Percentiles rank a stretch among this genome's conserved stretches.
These are phyloP conservation scores for Erethizon dorsatum DNA, from an alignment of 2,797 vertebrate species.

Conservation along the genomic window DNA sequence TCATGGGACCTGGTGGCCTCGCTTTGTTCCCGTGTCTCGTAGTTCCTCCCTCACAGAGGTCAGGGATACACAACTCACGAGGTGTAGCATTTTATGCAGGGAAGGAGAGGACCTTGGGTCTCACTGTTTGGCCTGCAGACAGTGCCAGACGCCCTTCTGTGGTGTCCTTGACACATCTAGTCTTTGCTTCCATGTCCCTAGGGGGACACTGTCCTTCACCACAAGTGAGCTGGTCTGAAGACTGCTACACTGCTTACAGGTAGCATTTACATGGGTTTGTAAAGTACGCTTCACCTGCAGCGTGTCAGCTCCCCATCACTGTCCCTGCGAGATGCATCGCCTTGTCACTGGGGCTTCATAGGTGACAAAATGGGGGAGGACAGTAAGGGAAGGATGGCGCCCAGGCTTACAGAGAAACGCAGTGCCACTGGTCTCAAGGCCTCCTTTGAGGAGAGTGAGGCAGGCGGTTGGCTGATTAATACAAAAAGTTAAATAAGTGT, in stretches of 20 bases:
- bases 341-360: neutral
- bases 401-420: accelerated
- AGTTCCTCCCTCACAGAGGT: neutral
- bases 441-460: neutral
- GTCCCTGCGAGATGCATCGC: neutral
- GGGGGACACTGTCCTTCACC: neutral
- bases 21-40: neutral
- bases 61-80: accelerated
- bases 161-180: accelerated
- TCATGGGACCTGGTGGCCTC: neutral
- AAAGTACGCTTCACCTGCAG: neutral
- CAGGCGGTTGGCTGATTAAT: neutral
- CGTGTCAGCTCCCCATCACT: neutral
- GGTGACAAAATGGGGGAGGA: neutral
- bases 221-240: neutral
- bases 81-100: neutral
- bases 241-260: too few relatives aligned
- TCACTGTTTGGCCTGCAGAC: neutral
- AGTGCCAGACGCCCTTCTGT: accelerated
- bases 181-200: neutral
- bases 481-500: neutral
- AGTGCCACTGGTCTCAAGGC: neutral
- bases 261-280: neutral
- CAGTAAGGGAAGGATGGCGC: too few relatives aligned
- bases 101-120: neutral